These are phyloP conservation scores for Solenodon paradoxus DNA, from an alignment of 2,113 vertebrate species.

Conservation along the genomic window DNA sequence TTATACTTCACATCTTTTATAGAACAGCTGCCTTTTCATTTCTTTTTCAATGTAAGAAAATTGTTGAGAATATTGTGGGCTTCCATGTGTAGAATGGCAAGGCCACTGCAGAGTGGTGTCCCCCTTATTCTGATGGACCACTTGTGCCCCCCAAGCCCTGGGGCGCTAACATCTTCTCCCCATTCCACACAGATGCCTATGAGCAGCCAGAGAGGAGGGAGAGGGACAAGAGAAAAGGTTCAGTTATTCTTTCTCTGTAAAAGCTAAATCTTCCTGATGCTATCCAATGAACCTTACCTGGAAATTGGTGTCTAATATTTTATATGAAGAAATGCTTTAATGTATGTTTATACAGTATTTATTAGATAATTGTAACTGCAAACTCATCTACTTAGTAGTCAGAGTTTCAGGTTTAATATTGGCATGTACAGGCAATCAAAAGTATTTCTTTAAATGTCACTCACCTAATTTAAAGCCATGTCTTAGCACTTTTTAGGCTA, in stretches of 20 bases:
- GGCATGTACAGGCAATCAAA: constrained; percentile 31
- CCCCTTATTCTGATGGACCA: not conserved
- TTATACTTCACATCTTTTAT: constrained; percentile 41
- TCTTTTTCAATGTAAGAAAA: constrained; percentile 38
- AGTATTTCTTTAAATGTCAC: constrained; percentile 43
- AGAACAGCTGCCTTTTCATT: constrained; percentile 48
- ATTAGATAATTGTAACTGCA: constrained; percentile 61
- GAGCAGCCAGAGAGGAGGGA: not conserved
- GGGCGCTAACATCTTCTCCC: not conserved
- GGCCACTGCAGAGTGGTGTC: not conserved
- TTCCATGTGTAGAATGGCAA: not conserved
- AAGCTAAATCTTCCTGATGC: constrained; percentile 28
- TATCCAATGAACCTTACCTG: constrained; percentile 15
- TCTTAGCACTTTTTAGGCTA: constrained; percentile 59
- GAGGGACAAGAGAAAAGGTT: not conserved
- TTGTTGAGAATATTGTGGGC: not conserved
- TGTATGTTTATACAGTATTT: constrained; percentile 65
- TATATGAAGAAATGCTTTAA: constrained; percentile 64
- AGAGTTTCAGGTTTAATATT: constrained; percentile 52
- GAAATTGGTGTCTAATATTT: constrained; percentile 56
- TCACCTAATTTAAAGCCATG: constrained; percentile 52
- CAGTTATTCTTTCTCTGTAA: constrained; percentile 38
- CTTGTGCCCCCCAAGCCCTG: not conserved
- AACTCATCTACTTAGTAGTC: constrained; percentile 44
- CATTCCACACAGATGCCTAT: constrained; percentile 25